Evolutionary conservation across 53 echinoderm and acorn worm genomes (phyloP), one percentile per base, ranked within the genome.

Genomic region (Apostichopus leukothele): DNA sequence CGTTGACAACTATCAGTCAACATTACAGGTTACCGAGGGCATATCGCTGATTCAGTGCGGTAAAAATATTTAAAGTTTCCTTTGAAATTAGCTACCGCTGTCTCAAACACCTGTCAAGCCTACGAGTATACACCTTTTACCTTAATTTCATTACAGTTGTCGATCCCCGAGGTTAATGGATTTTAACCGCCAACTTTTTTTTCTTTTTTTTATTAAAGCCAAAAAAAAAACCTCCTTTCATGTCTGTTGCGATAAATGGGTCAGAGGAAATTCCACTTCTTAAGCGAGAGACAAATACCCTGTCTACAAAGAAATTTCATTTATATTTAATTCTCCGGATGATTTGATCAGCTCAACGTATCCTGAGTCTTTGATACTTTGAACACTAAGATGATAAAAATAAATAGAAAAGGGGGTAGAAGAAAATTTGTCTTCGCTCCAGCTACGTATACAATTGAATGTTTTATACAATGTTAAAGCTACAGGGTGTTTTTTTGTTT

Each of bases 131-230:
- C 52, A 79, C 79, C 14, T 54, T 53, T 53, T 39, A 53, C 52
- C 16, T n/a, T 79, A 79, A 79, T 79, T 52, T 79, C 79, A 79
- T 79, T 79, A 53, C 52, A 54, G 23, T 52, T 79, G 81, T 81
- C 57, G 55, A 54, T 59, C 55, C 55, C 81, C 18, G 54, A 81
- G 81, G 55, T 81, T 81, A 81, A 81, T 81, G 81, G 81, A 81
- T 81, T 81, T 54, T 81, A 81, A 81, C 59, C 59, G 81, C 55
- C 81, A 57, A 59, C 81, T 71, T 63, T 13, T 13, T 13, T 13
- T 63, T 16, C 63, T 63, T 63, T 63, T 63, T 13, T 63, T 63
- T 63, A 63, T 63, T 16, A 4, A 11, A 39, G 39, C 39, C 2
- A 39, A 39, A 39, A 39, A 39, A 39, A 39, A 57, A 57, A 57